These are phyloP conservation scores for Pycnomerus fuliginosus DNA, from an alignment of 2,888 invertebrate genomes.

Conservation along the genomic window DNA sequence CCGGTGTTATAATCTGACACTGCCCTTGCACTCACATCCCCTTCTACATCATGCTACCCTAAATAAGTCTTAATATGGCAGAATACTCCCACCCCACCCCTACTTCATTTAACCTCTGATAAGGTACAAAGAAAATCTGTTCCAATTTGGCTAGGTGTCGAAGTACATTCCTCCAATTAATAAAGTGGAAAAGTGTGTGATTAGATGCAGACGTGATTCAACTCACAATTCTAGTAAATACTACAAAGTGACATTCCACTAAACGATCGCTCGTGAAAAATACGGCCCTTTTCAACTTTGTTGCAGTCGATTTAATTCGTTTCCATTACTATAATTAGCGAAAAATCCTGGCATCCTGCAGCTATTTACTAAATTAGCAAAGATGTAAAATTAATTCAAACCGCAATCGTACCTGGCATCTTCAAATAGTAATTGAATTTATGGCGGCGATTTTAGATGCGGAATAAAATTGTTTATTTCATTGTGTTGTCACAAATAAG, in stretches of 20 bases:
- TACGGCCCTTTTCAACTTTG: conserved; percentile 32
- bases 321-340: conserved; percentile 27
- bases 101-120: conserved; percentile 36
- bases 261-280: conserved; percentile 32
- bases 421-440: conserved; percentile 45
- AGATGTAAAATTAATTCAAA: conserved; percentile 37
- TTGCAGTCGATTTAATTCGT: conserved; percentile 36
- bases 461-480: conserved; percentile 42
- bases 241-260: conserved; percentile 3
- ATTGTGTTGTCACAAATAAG: conserved; percentile 42
- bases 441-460: conserved; percentile 37
- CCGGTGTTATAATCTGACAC: conserved; percentile 35
- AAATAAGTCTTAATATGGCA: conserved; percentile 49
- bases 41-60: conserved; percentile 46
- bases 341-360: conserved; percentile 7
- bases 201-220: conserved; percentile 32
- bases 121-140: conserved; percentile 25
- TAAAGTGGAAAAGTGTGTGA: conserved; percentile 20
- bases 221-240: conserved; percentile 13
- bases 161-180: too few species aligned
- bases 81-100: conserved; percentile 35
- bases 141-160: too few species aligned
- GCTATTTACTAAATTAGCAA: conserved; percentile 29
- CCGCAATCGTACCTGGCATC: conserved; percentile 40
- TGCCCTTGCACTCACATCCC: conserved; percentile 40